A percentile compares a stretch with the other conserved stretches of the same genome.
phyloP scores from a whole-genome alignment of 2,113 vertebrate species.

The Pseudopodoces humilis region DNA sequence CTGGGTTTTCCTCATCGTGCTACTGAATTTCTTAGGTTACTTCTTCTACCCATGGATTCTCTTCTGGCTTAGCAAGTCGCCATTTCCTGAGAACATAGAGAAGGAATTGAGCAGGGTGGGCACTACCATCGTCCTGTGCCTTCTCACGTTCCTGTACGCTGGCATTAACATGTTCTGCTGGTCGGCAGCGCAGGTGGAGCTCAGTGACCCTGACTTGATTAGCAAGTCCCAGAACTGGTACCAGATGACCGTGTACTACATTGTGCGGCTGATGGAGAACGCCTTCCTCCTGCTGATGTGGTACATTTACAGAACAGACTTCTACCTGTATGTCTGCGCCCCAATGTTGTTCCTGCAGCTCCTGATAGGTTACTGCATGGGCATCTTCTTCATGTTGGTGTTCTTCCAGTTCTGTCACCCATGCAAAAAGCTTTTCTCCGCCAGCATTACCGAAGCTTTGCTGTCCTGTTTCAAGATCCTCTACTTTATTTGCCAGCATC shows the following conservation, averaged over 20 bases:
- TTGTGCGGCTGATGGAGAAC: conserved; percentile 91
- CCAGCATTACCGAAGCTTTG: conserved; percentile 82
- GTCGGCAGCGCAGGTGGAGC: conserved; percentile 92
- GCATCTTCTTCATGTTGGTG: conserved; percentile 92
- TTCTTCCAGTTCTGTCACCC: conserved; percentile 98
- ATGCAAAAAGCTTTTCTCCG: conserved; percentile 90
- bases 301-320: conserved; percentile 87
- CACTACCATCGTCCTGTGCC: conserved; percentile 89
- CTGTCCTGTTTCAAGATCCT: conserved; percentile 79
- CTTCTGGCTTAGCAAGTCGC: conserved; percentile 91
- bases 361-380: conserved; percentile 83
- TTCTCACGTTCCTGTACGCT: conserved; percentile 93
- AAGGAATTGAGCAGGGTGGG: conserved; percentile 90
- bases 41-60: conserved; percentile 91
- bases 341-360: conserved; percentile 87
- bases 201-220: conserved; percentile 91
- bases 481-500: conserved; percentile 68
- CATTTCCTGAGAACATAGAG: conserved; percentile 94
- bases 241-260: conserved; percentile 86
- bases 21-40: conserved; percentile 87
- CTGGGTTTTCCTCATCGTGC: conserved; percentile 86
- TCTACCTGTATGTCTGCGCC: conserved; percentile 85
- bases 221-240: conserved; percentile 95
- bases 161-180: conserved; percentile 99
- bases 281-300: conserved; percentile 88